Base-by-base conservation (phyloP, 2,113 vertebrate genomes). In the Anhinga rufa region DNA sequence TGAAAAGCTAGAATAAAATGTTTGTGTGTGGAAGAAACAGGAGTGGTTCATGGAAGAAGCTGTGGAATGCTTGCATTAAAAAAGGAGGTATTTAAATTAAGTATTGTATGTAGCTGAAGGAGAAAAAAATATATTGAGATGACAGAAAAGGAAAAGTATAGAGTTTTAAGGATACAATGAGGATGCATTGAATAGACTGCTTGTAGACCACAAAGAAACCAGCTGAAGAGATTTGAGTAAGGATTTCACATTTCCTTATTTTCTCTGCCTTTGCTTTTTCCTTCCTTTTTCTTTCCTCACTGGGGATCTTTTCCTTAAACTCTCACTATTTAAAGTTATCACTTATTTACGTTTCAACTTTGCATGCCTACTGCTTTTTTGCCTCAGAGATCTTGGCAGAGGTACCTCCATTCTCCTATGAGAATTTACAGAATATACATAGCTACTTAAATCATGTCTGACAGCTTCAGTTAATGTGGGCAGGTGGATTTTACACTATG, bases 381-480 rank as follows among this genome's bases (percentile, higher is more conserved):
- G 58, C 65, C n/a, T 82, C 40, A 88, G 96, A 92, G 64, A 82
- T 48, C 12, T 94, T 96, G 88, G 78, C 78, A 90, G 48, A 38
- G 16, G 20, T 65, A 92, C 57, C 74, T 96, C 57, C 95, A 92
- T 87, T 94, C 76, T 94, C 84, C 68, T 89, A 58, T 76, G 32
- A 93, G 80, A 94, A 90, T 96, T 92, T 88, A 92, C 31, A 75
- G 95, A 97, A 88, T 95, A 92, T 78, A 83, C 72, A 95, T 49
- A 90, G 77, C 55, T 97, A 48, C 84, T 88, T 97, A 93, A 97
- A 97, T 97, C 93, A 86, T 28, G 29, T 95, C 93, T 97, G 97
- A 96, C 94, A 95, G 90, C 90, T 97, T 95, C 93, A 89, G 86
- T 95, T 96, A 96, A 90, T 57, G 86, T 42, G 32, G 93, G 95